Evolutionary conservation across 37 sponge, comb jelly and placozoan species (phyloP), one percentile per base, ranked within the genome.

Genomic region (Crambe crambe): DNA sequence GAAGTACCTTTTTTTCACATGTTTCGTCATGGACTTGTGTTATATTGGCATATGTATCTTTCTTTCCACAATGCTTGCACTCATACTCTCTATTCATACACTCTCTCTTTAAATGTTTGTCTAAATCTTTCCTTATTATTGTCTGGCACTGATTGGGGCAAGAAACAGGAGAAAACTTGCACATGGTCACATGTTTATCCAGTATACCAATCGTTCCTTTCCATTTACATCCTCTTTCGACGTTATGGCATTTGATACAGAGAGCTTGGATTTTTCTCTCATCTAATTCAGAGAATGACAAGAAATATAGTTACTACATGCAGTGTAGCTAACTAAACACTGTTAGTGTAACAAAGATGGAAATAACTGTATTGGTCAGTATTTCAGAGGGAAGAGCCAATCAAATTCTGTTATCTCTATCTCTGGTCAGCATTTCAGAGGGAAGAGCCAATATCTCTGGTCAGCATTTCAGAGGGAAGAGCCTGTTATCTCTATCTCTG

Each of bases 191-290:
- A 38, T 81, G 81, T 10, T 58, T 38, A 37, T 81, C 72, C 37
- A 71, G 43, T 1, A 72, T 68, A 25, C 81, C 42, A 15, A 81
- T 37, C 41, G 70, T 70, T 59, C 72, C 72, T 29, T 21, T 23
- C 81, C 81, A 81, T 0, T 40, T n/a, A 59, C 81, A 81, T 0
- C 81, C 81, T 41, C 42, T 78, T 9, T n/a, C 47, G 30, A 29
- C 17, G 37, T 70, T 72, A 62, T 57, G 27, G n/a, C 81, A 81
- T 40, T 54, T 68, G 35, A 79, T 57, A 37, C 6, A 12, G 51
- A 47, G 51, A 47, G 51, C 51, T 47, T 12, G 6, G 51, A 47
- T 47, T 15, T 6, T 12, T 47, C 51, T 47, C 51, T 47, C 12
- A 47, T 12, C 51, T 47, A 47, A n/a, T n/a, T n/a, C n/a, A n/a